Percentiles rank a stretch among this genome's conserved stretches.
Evolutionary conservation across 2,888 invertebrate species (phyloP).

Genomic region (Synergus laeviventris): DNA sequence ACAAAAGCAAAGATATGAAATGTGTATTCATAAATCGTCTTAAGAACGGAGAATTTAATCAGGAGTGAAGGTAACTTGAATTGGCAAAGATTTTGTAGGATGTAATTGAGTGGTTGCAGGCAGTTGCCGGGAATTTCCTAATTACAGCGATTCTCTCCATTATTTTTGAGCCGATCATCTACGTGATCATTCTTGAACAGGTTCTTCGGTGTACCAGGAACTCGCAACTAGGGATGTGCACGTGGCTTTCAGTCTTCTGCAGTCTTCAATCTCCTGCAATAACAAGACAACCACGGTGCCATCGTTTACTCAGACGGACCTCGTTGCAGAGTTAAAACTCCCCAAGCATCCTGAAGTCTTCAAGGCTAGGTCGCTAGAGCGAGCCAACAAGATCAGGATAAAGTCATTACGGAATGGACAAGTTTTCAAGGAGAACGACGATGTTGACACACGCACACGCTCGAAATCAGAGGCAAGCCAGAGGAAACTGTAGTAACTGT

Average conservation of each 20-base stretch:
- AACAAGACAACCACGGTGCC: slow-evolving; percentile 38
- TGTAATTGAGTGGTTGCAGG: slow-evolving; percentile 29
- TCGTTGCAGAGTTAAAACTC: not conserved
- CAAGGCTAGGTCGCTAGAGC: not conserved
- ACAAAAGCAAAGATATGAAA: no score
- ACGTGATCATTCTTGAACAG: slow-evolving; percentile 21
- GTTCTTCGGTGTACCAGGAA: slow-evolving; percentile 4
- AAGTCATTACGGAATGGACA: slow-evolving; percentile 57
- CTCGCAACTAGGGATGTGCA: slow-evolving; percentile 13
- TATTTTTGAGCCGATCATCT: slow-evolving; percentile 30
- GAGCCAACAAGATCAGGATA: slow-evolving; percentile 51
- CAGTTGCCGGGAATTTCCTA: slow-evolving; percentile 28
- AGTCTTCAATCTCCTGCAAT: slow-evolving; percentile 34
- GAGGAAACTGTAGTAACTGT: not conserved
- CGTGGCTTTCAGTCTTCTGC: slow-evolving; percentile 12
- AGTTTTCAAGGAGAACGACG: not conserved
- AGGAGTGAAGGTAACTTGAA: slow-evolving; percentile 3
- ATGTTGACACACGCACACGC: not conserved
- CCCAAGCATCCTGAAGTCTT: not conserved
- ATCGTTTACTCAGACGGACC: slow-evolving; percentile 22
- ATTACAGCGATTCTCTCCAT: slow-evolving; percentile 30
- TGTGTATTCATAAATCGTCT: slow-evolving; percentile 3
- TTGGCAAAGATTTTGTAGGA: not conserved
- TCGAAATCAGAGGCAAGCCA: not conserved
- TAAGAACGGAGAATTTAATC: not conserved